These are phyloP conservation scores for Caenorhabditis plicata DNA, from an alignment of 2,888 invertebrate species.

Conservation along the genomic window DNA sequence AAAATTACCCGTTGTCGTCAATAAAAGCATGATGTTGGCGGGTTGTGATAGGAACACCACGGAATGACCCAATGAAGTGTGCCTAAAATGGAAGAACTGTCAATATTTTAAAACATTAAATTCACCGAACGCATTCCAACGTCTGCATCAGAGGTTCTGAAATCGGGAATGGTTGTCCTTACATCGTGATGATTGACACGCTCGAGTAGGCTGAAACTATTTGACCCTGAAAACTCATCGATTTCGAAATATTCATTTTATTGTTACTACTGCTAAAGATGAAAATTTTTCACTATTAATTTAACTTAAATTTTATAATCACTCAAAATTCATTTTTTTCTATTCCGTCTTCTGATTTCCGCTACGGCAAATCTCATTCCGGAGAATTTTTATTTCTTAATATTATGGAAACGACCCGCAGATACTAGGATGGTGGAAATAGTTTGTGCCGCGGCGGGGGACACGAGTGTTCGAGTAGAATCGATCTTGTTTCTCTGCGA, in stretches of 20 bases:
- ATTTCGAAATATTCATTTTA: background rate
- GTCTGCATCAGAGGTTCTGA: conserved; percentile 23
- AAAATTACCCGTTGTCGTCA: conserved; percentile 28
- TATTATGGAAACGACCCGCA: no score
- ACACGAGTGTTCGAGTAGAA: no score
- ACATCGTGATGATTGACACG: conserved; percentile 16
- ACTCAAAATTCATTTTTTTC: background rate
- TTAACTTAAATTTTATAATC: background rate
- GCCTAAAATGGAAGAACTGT: conserved; percentile 6
- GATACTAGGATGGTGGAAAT: no score
- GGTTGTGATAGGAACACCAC: conserved; percentile 21
- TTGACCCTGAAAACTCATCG: conserved; percentile 3
- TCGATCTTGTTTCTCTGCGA: no score
- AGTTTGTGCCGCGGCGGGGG: no score
- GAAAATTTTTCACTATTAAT: background rate
- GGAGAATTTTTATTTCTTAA: no score
- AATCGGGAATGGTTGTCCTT: conserved; percentile 20
- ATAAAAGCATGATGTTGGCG: conserved; percentile 28
- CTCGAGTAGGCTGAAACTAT: conserved; percentile 20
- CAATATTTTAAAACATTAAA: background rate
- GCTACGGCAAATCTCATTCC: background rate
- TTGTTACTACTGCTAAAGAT: background rate
- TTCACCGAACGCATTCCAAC: conserved; percentile 29
- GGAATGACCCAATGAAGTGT: conserved; percentile 22
- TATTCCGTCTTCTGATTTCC: background rate